Percentiles rank a stretch among this genome's conserved stretches.
phyloP scores from a whole-genome alignment of 1,140 invertebrate species.

The Micrasema minimum region DNA sequence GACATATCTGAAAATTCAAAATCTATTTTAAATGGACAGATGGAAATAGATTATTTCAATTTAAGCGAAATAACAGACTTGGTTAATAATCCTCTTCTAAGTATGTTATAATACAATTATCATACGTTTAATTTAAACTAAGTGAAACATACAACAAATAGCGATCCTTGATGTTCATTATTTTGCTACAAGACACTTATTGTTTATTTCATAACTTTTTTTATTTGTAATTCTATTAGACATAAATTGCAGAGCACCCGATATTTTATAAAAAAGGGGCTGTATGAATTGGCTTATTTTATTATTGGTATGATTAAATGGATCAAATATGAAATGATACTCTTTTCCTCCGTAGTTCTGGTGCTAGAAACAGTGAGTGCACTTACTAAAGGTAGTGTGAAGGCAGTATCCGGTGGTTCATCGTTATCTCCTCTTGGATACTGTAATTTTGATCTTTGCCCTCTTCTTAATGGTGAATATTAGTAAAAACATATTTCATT shows the following conservation, averaged over 20 bases:
- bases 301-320: not conserved
- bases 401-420: not conserved
- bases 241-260: too few species aligned
- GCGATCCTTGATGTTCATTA: not conserved
- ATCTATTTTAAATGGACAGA: conserved; percentile 6
- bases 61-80: conserved; percentile 10
- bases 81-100: conserved; percentile 34
- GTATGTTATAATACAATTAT: conserved; percentile 7
- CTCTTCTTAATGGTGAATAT: conserved; percentile 23
- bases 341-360: not conserved
- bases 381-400: conserved; percentile 4
- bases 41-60: conserved; percentile 28
- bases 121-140: not conserved
- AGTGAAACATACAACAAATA: too few species aligned
- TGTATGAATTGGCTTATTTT: too few species aligned
- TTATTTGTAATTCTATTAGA: not conserved
- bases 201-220: not conserved
- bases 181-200: not conserved
- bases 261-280: too few species aligned
- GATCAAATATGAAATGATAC: not conserved
- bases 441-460: conserved; percentile 27
- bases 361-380: conserved; percentile 16
- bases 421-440: conserved; percentile 15
- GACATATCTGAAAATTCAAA: conserved; percentile 24
- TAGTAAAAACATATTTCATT: too few species aligned